These are phyloP conservation scores for Ianthella basta DNA, from an alignment of 37 sponge, comb jelly and placozoan genomes.

Conservation along the genomic window DNA sequence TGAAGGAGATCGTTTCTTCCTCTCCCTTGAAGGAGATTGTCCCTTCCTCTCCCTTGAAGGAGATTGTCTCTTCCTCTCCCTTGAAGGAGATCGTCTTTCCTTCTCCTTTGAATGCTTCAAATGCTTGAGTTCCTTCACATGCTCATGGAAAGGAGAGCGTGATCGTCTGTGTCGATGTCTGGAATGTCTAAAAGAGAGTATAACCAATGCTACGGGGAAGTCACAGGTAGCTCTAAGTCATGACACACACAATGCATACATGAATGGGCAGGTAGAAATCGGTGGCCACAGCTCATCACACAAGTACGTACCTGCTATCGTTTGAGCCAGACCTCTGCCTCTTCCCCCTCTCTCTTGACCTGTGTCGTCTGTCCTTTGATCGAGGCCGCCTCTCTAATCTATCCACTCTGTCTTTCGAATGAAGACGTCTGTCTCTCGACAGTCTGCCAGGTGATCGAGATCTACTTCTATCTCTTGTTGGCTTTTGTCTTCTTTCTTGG, in stretches of 20 bases:
- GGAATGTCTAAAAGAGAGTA: too few relatives aligned
- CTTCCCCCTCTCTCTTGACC: slow-evolving; percentile 1
- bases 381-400: not conserved
- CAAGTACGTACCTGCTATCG: not conserved
- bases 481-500: not conserved
- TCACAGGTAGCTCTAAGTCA: slow-evolving; percentile 42
- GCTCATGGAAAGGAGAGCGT: too few relatives aligned
- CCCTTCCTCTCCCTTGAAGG: too few relatives aligned
- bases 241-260: not conserved
- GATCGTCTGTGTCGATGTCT: too few relatives aligned
- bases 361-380: not conserved
- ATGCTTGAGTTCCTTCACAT: too few relatives aligned
- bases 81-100: not conserved
- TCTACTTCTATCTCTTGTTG: not conserved
- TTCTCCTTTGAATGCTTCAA: too few relatives aligned
- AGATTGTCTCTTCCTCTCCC: not conserved
- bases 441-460: not conserved
- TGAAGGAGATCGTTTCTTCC: not conserved
- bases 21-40: slow-evolving; percentile 1
- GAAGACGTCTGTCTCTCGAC: slow-evolving; percentile 6
- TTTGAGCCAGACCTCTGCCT: not conserved
- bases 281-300: too few relatives aligned
- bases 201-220: too few relatives aligned
- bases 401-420: not conserved
- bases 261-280: not conserved